These are phyloP conservation scores for Yponomeuta cagnagella DNA, from an alignment of 2,888 invertebrate species.

Conservation along the genomic window DNA sequence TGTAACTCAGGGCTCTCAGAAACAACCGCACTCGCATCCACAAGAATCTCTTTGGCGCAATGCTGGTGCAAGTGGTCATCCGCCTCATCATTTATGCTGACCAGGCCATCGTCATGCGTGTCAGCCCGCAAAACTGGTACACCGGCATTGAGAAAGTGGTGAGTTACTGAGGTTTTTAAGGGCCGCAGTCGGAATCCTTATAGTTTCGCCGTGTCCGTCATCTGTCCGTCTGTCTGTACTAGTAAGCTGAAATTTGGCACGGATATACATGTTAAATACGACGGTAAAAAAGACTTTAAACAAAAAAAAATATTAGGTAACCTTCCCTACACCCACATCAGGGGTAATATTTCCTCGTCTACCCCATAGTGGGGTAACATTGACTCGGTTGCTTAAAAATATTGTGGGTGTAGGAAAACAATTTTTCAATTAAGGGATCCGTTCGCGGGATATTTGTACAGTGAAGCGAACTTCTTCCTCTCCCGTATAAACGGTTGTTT, in stretches of 20 bases:
- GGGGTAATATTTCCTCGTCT: too few species aligned
- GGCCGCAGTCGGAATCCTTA: not conserved
- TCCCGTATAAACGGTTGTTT: too few species aligned
- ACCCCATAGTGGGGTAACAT: too few species aligned
- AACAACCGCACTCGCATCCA: slow-evolving; percentile 91
- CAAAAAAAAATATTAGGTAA: too few species aligned
- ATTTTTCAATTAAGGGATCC: too few species aligned
- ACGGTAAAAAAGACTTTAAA: not conserved
- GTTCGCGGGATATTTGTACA: too few species aligned
- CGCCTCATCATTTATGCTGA: slow-evolving; percentile 85
- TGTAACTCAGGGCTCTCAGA: slow-evolving; percentile 77
- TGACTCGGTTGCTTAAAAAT: too few species aligned
- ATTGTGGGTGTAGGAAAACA: too few species aligned
- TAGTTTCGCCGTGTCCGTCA: too few species aligned
- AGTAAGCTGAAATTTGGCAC: not conserved
- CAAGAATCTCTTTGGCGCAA: slow-evolving; percentile 88
- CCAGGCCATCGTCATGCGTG: slow-evolving; percentile 74
- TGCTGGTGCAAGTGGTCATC: slow-evolving; percentile 84
- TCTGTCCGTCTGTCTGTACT: too few species aligned
- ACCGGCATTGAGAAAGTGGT: slow-evolving; percentile 81
- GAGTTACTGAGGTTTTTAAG: slow-evolving; percentile 34
- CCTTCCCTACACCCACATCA: too few species aligned
- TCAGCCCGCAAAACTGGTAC: slow-evolving; percentile 39
- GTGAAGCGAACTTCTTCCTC: too few species aligned
- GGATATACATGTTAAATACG: not conserved